phyloP scores from a whole-genome alignment of 2,888 invertebrate genomes.

The Branchellion lobata region DNA sequence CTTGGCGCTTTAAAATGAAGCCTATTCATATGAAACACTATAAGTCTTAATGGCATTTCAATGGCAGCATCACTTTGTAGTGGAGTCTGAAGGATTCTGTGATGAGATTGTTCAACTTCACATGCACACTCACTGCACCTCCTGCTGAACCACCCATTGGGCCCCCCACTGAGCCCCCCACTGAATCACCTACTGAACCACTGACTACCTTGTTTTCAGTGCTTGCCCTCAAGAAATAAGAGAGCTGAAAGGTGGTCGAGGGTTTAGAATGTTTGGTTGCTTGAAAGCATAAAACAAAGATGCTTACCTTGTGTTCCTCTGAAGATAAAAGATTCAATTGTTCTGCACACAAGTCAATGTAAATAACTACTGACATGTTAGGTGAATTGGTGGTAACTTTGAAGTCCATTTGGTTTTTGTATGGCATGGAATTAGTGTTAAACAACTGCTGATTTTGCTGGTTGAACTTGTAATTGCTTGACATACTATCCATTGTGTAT shows the following conservation, averaged over 20 bases:
- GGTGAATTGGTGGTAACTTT: not conserved
- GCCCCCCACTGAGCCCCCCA: too few species aligned
- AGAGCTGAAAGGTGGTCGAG: too few species aligned
- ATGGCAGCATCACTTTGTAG: conserved; percentile 26
- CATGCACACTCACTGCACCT: not conserved
- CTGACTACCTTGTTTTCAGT: too few species aligned
- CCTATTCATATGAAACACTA: too few species aligned
- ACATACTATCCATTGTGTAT: not conserved
- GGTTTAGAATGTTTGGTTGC: too few species aligned
- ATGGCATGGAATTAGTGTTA: conserved; percentile 1
- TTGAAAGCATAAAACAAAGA: conserved; percentile 18
- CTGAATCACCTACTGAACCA: too few species aligned
- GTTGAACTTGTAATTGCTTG: not conserved
- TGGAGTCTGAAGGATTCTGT: conserved; percentile 42
- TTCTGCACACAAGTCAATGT: conserved; percentile 43
- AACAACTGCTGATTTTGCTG: not conserved
- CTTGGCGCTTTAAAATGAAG: too few species aligned
- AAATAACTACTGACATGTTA: conserved; percentile 1
- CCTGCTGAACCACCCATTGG: too few species aligned
- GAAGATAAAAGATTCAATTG: conserved; percentile 37
- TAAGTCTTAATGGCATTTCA: too few species aligned
- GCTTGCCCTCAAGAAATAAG: too few species aligned
- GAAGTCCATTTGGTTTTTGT: not conserved
- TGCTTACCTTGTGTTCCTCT: conserved; percentile 40
- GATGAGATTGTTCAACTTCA: conserved; percentile 38